Base-by-base conservation (phyloP, 1,140 invertebrate genomes). In the Colletes gigas region DNA sequence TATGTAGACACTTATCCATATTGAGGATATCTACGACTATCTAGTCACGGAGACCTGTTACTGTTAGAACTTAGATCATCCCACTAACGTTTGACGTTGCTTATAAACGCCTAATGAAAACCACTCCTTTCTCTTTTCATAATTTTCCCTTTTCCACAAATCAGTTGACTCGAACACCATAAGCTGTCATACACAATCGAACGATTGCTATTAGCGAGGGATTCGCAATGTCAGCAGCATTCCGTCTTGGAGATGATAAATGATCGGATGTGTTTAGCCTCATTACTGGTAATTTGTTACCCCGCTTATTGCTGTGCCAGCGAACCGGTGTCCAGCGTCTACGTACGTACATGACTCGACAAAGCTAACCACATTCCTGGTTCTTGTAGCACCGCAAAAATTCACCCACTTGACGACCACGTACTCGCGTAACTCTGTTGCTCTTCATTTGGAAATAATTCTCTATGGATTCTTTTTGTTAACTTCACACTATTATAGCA, bases 261-360 rank as follows among this genome's bases (percentile, higher is more conserved):
- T 90, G 83, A 75, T 80, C 65, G 69, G 57, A 63, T 59, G 82
- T 86, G 86, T 88, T 90, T 88, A 85, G 83, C 75, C 89, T 89
- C 88, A 84, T 90, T 89, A 88, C 87, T 59, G 74, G 83, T 83
- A 83, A 88, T 90, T 89, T 87, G 85, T 90, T 90, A 88, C 78
- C 82, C 50, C 70, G 39, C 82, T 72, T 83, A 83, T 79, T 55
- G 65, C 39, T 14, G n/a, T 47, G 60, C 55, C 59, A 65, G n/a
- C 15, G 30, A 82, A 70, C 15, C 19, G 50, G 39, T 19, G n/a
- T 72, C 9, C 52, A 54, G n/a, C 9, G 39, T 44, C 41, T 72
- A 44, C 9, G 59, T 19, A 19, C 9, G 30, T 30, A 67, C 54
- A 21, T 52, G 2, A 66, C 0, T 17, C 17, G 55, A 5, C 52